A percentile compares a stretch with the other conserved stretches of the same genome.
phyloP scores from a whole-genome alignment of 2,113 vertebrate species.

The Bos taurus region DNA sequence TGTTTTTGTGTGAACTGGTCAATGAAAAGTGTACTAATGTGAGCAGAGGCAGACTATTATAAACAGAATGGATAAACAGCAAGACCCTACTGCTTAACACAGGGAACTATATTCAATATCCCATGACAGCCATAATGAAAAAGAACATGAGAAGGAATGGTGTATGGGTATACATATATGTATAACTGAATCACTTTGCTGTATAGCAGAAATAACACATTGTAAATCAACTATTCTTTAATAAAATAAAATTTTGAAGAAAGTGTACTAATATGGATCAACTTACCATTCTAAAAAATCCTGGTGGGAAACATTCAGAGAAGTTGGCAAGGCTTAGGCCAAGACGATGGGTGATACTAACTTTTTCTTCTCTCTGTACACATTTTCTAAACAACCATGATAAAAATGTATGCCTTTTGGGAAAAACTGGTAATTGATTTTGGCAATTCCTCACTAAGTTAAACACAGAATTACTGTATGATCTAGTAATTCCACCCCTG shows the following conservation, averaged over 20 bases:
- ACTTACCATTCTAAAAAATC: not conserved
- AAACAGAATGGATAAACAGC: not conserved
- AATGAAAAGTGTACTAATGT: not conserved
- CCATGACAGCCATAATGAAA: not conserved
- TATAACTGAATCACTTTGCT: not conserved
- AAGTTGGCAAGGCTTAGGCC: not conserved
- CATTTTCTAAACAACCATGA: not conserved
- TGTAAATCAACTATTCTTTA: not conserved
- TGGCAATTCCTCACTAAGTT: not conserved
- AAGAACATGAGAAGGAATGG: not conserved
- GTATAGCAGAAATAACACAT: not conserved
- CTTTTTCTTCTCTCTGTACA: not conserved
- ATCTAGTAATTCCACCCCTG: not conserved
- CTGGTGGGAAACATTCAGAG: not conserved
- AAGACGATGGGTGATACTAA: not conserved
- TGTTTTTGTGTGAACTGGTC: not conserved
- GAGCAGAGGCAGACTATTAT: not conserved
- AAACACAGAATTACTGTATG: not conserved
- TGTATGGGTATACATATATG: fast-evolving
- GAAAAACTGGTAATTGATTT: not conserved
- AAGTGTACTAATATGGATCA: not conserved
- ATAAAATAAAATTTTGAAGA: not conserved
- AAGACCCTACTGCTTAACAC: not conserved
- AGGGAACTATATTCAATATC: not conserved
- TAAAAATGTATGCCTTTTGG: not conserved